phyloP scores from a whole-genome alignment of 2,888 invertebrate genomes.

The Scrobipalpa costella region DNA sequence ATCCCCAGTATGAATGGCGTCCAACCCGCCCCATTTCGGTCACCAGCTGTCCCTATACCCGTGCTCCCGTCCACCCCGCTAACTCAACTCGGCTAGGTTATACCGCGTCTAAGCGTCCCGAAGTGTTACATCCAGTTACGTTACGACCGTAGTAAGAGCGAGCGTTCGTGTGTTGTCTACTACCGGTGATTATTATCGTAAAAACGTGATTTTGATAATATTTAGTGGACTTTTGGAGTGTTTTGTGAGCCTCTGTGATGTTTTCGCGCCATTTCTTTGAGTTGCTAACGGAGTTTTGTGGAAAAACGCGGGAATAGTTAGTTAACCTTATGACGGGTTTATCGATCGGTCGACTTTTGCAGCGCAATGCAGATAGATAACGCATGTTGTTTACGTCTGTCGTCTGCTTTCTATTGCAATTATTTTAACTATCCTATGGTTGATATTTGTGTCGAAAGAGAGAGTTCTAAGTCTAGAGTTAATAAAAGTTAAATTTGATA shows the following conservation, averaged over 20 bases:
- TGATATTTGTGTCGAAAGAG: not conserved
- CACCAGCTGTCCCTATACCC: slow-evolving; percentile 49
- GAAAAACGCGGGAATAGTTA: slow-evolving; percentile 54
- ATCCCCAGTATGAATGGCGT: slow-evolving; percentile 63
- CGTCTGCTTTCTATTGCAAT: slow-evolving; percentile 14
- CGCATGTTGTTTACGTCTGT: slow-evolving; percentile 62
- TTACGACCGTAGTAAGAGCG: slow-evolving; percentile 64
- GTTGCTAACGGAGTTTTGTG: slow-evolving; percentile 36
- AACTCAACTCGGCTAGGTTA: slow-evolving; percentile 71
- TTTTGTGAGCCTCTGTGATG: not conserved
- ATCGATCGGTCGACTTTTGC: slow-evolving; percentile 68
- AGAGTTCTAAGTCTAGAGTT: too few species aligned
- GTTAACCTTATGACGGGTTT: slow-evolving; percentile 54
- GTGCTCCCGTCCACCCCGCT: slow-evolving; percentile 61
- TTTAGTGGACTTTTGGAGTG: slow-evolving; percentile 12
- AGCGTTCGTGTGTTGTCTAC: slow-evolving; percentile 17
- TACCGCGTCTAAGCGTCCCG: slow-evolving; percentile 39
- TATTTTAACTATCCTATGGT: not conserved
- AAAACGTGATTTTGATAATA: slow-evolving; percentile 19
- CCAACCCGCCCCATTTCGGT: slow-evolving; percentile 58
- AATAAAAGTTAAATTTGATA: too few species aligned
- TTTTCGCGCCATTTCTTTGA: slow-evolving; percentile 22
- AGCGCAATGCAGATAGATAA: slow-evolving; percentile 64
- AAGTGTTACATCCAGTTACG: slow-evolving; percentile 52
- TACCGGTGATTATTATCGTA: slow-evolving; percentile 28